Conservation (phyloP, 2,888 invertebrate species). For the Drosophila multiciliata region DNA sequence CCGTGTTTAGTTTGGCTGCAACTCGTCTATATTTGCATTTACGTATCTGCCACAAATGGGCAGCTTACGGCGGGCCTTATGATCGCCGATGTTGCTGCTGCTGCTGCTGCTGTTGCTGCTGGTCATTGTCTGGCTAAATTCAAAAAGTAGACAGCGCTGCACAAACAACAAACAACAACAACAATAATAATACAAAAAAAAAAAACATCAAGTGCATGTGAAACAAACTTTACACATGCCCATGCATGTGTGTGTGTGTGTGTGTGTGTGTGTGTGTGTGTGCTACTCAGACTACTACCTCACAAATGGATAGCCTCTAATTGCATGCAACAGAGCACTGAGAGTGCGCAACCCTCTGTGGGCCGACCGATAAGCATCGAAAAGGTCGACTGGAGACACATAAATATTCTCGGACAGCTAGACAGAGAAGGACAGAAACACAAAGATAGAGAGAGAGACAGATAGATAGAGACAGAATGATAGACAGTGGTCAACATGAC, state of each 20-base stretch:
- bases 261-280: slow-evolving; percentile 16
- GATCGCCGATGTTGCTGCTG: slow-evolving; percentile 25
- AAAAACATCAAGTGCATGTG: slow-evolving; percentile 69
- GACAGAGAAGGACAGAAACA: not conserved
- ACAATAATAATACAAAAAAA: slow-evolving; percentile 12
- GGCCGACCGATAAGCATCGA: slow-evolving; percentile 59
- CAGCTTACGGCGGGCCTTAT: slow-evolving; percentile 26
- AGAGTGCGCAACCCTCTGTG: slow-evolving; percentile 39
- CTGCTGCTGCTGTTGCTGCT: slow-evolving; percentile 11
- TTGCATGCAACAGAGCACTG: slow-evolving; percentile 44
- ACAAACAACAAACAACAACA: slow-evolving; percentile 47
- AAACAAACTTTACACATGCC: slow-evolving; percentile 55
- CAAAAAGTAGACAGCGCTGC: slow-evolving; percentile 48
- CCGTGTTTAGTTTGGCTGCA: slow-evolving; percentile 48
- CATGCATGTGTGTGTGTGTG: slow-evolving; percentile 4
- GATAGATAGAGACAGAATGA: not conserved
- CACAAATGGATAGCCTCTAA: slow-evolving; percentile 51
- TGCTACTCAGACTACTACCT: slow-evolving; percentile 49
- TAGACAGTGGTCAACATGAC: slow-evolving; percentile 39
- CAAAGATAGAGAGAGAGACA: not conserved
- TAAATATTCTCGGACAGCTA: slow-evolving; percentile 33
- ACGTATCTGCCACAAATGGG: slow-evolving; percentile 33
- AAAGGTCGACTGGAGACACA: slow-evolving; percentile 61
- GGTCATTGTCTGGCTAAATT: slow-evolving; percentile 72
- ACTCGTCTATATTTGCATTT: slow-evolving; percentile 21